These are phyloP conservation scores for Olivierus martensii DNA, from an alignment of 1,140 invertebrate genomes.

Conservation along the genomic window DNA sequence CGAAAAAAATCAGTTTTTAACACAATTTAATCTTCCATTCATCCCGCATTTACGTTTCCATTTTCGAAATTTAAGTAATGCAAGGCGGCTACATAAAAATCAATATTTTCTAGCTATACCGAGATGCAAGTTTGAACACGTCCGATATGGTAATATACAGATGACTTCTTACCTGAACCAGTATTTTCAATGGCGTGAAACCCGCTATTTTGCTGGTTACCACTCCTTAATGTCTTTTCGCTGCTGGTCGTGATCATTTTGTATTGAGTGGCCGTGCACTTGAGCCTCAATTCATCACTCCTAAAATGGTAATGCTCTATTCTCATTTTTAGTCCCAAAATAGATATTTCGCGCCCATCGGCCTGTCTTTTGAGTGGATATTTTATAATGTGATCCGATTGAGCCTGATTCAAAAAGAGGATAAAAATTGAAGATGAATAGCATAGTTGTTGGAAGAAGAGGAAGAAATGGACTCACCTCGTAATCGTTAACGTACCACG, in stretches of 20 bases:
- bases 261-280: constrained; percentile 56
- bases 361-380: constrained; percentile 8
- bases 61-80: too few species aligned
- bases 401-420: constrained; percentile 4
- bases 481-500: constrained; percentile 21
- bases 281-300: constrained; percentile 65
- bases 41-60: too few species aligned
- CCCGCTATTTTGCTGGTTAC: constrained; percentile 16
- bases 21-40: too few species aligned
- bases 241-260: constrained; percentile 12
- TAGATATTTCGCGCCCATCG: constrained; percentile 20
- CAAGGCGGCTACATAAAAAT: too few species aligned
- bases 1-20: too few species aligned
- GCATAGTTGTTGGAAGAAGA: constrained; percentile 11
- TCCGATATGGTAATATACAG: too few species aligned
- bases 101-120: too few species aligned
- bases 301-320: constrained; percentile 56
- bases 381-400: constrained; percentile 11
- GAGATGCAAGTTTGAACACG: too few species aligned
- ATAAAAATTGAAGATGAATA: background rate
- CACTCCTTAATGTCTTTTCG: constrained; percentile 13
- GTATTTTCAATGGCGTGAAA: constrained; percentile 14
- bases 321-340: constrained; percentile 50
- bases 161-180: constrained; percentile 9
- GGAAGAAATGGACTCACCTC: constrained; percentile 30